Percentiles rank a stretch among this genome's conserved stretches.
These are phyloP conservation scores for Opisthograptis luteolata DNA, from an alignment of 2,888 invertebrate genomes.

Conservation along the genomic window DNA sequence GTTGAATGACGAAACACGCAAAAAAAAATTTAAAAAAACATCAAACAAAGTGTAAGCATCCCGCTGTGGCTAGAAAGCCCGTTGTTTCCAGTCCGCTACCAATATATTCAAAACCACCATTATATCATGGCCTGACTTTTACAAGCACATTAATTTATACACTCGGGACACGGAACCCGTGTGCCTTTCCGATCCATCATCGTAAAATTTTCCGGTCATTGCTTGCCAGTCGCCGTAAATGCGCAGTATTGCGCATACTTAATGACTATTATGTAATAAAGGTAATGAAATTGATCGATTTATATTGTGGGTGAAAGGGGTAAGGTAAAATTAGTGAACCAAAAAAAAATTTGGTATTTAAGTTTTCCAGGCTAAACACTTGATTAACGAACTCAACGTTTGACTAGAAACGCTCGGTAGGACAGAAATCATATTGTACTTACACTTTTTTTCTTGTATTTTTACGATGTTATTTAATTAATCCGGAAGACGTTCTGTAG, in stretches of 20 bases:
- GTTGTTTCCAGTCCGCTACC: not conserved
- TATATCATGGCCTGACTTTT: conserved; percentile 26
- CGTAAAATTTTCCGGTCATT: conserved; percentile 25
- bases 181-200: conserved; percentile 29
- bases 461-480: no score
- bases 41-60: not conserved
- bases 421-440: no score
- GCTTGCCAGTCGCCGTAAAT: conserved; percentile 15
- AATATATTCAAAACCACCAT: conserved; percentile 4
- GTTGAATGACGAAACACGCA: no score
- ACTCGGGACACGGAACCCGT: conserved; percentile 20
- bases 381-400: no score
- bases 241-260: conserved; percentile 17
- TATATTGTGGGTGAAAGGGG: not conserved
- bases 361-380: no score
- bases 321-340: not conserved
- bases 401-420: no score
- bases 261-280: conserved; percentile 17
- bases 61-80: not conserved
- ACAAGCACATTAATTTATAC: conserved; percentile 25
- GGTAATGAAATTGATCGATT: conserved; percentile 20
- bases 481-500: no score
- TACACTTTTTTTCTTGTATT: no score
- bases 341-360: no score
- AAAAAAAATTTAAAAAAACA: not conserved